phyloP scores from a whole-genome alignment of 1,140 invertebrate genomes.

The Bombus affinis region DNA sequence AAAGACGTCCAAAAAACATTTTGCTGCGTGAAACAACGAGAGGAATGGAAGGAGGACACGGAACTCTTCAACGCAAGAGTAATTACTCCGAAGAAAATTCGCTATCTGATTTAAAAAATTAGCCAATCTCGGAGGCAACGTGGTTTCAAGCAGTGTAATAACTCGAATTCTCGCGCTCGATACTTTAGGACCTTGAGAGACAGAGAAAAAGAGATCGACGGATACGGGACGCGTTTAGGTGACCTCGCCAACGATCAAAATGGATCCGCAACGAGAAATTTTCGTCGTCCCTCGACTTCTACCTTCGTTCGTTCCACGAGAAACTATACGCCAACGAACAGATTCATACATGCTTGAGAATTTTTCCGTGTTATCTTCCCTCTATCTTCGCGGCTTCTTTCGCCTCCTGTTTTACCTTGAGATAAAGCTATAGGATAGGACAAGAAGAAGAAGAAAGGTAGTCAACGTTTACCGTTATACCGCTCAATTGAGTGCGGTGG shows the following conservation, averaged over 20 bases:
- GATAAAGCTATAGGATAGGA: too few species aligned
- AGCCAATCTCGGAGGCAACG: constrained; percentile 30
- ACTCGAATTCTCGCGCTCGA: constrained; percentile 36
- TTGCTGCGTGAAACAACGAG: not conserved
- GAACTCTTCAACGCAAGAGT: not conserved
- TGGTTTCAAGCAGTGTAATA: constrained; percentile 32
- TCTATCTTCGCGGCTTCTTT: too few species aligned
- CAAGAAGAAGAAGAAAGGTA: too few species aligned
- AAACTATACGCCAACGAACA: not conserved
- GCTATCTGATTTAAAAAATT: constrained; percentile 28
- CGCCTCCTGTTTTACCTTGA: too few species aligned
- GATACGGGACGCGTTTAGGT: constrained; percentile 3
- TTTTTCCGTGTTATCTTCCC: too few species aligned
- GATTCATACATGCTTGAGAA: too few species aligned
- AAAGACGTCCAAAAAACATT: not conserved
- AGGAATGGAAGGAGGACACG: not conserved
- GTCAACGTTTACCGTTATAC: not conserved
- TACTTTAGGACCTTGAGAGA: not conserved
- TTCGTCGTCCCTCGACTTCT: not conserved
- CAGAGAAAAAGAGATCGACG: constrained; percentile 36
- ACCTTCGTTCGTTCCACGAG: constrained; percentile 5
- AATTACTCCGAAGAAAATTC: not conserved
- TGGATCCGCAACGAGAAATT: constrained; percentile 51
- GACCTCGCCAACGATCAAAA: constrained; percentile 35
- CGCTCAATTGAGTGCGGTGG: not conserved